Evolutionary conservation across 2,888 invertebrate species (phyloP).

Genomic region (Epinotia nisella): DNA sequence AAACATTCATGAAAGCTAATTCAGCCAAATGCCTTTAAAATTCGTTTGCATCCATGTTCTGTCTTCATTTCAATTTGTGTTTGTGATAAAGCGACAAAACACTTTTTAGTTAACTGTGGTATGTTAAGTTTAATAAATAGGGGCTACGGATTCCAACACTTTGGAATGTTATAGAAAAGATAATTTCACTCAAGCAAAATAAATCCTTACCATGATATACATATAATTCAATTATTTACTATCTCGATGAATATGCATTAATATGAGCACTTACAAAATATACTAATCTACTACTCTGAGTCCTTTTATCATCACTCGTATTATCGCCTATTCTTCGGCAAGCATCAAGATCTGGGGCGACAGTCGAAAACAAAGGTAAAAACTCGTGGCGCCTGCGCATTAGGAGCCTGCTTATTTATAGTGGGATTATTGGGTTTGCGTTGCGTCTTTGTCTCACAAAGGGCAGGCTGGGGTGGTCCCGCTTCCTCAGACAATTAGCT

Average conservation of each 20-base stretch:
- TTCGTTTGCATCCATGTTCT: no score
- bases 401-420: conserved; percentile 76
- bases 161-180: neutral
- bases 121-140: no score
- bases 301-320: neutral
- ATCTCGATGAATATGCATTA: no score
- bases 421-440: conserved; percentile 62
- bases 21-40: no score
- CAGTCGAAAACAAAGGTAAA: conserved; percentile 59
- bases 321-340: conserved; percentile 46
- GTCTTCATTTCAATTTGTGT: no score
- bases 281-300: neutral
- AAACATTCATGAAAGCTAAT: no score
- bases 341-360: conserved; percentile 57
- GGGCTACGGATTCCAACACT: neutral
- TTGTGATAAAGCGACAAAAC: no score
- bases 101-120: no score
- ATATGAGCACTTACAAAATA: conserved; percentile 3
- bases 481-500: conserved; percentile 64
- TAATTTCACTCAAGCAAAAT: no score
- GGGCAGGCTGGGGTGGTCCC: conserved; percentile 48
- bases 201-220: no score
- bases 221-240: no score
- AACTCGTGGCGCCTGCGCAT: conserved; percentile 76
- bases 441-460: conserved; percentile 54